Base-by-base conservation (phyloP, 2,113 vertebrate genomes). In the Columba janthina region DNA sequence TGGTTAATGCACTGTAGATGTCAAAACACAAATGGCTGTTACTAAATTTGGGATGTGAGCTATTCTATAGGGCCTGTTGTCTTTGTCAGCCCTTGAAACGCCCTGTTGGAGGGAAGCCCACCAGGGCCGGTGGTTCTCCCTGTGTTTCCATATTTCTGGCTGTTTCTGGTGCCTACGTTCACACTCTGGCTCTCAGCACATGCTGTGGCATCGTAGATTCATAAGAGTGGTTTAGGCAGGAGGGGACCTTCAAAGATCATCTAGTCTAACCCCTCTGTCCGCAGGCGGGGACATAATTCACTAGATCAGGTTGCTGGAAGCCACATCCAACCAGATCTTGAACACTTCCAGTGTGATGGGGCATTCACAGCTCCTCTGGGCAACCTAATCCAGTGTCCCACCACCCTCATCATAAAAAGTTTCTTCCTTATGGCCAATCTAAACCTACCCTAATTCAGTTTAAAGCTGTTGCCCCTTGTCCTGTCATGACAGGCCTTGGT, bases 171-270 rank as follows among this genome's bases (percentile, higher is more conserved):
- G 60, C 36, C 19, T n/a, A 1, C 1, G 1, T 36, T 57, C 16
- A 10, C 16, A 10, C 5, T 72, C 48, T 3, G 24, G 12, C 14
- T 42, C 70, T 46, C 32, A 56, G 44, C 3, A 1, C 4, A 6
- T 46, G 31, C n/a, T 70, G 34, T 0, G 1, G 13, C 3, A 0
- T 40, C 8, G 26, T 2, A 28, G 44, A 69, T 22, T 60, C 2
- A 2, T 24, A 17, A 8, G 2, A 64, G 26, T 17, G 25, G 20
- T 57, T 73, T 48, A 84, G 44, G 12, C 19, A 3, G 54, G 22
- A 94, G 74, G 24, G 26, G 17, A 42, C 20, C 31, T 56, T 51
- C 19, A 42, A 36, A 67, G 12, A 17, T 31, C 20, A 57, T 6
- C 10, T 1, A 50, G 53, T 34, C 24, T 12, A 71, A 10, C 0